A percentile compares a stretch with the other conserved stretches of the same genome.
Evolutionary conservation across 2,888 invertebrate genomes (phyloP).

Genomic region (Athetis lepigone): DNA sequence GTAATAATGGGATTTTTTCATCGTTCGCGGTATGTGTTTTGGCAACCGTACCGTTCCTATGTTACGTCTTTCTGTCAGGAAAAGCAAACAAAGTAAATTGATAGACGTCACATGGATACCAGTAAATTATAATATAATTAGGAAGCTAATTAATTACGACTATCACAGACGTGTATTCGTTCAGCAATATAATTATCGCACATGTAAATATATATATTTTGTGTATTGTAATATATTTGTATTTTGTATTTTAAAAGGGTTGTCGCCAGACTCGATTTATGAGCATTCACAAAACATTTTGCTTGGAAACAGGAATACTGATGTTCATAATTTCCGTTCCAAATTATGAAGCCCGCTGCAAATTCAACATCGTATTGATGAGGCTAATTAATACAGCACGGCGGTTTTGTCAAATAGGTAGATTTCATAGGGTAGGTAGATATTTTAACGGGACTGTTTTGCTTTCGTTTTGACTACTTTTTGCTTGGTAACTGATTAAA

Average conservation of each 20-base stretch:
- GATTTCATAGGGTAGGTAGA: neutral
- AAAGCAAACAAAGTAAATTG: conserved; percentile 42
- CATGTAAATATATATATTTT: conserved; percentile 15
- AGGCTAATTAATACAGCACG: conserved; percentile 26
- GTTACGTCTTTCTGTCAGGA: conserved; percentile 33
- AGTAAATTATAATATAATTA: conserved; percentile 32
- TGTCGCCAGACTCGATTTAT: conserved; percentile 29
- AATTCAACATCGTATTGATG: conserved; percentile 30
- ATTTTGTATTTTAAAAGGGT: conserved; percentile 12
- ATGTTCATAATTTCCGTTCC: conserved; percentile 7
- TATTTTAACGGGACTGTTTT: neutral
- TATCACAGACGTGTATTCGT: conserved; percentile 59
- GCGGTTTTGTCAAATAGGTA: neutral
- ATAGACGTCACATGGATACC: conserved; percentile 45
- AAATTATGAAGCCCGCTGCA: conserved; percentile 10
- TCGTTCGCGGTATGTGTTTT: conserved; percentile 25
- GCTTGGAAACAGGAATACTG: neutral
- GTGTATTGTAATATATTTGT: conserved; percentile 17
- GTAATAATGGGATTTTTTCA: conserved; percentile 37
- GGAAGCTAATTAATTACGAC: conserved; percentile 21
- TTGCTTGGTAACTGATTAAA: too few relatives aligned
- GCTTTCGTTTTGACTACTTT: neutral
- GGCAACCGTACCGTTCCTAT: conserved; percentile 43
- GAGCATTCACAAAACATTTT: conserved; percentile 20
- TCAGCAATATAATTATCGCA: conserved; percentile 65